Percentiles rank a stretch among this genome's conserved stretches.
These are phyloP conservation scores for Lacanobia oleracea DNA, from an alignment of 2,888 invertebrate species.

Conservation along the genomic window DNA sequence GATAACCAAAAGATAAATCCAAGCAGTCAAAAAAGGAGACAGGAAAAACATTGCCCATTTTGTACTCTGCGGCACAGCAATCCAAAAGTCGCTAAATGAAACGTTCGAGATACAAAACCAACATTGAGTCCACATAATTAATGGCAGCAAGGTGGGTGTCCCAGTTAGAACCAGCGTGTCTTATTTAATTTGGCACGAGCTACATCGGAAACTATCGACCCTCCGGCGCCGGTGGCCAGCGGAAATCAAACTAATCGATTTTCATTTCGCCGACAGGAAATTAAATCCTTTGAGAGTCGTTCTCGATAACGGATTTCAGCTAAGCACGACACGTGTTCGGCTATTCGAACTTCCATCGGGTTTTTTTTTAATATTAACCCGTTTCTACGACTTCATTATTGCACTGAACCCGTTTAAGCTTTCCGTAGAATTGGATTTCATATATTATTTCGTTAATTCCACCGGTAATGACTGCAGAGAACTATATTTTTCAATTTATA, in stretches of 20 bases:
- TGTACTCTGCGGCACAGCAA: constrained; percentile 18
- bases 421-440: constrained; percentile 70
- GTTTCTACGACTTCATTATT: constrained; percentile 60
- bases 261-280: constrained; percentile 90
- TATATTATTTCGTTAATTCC: constrained; percentile 45
- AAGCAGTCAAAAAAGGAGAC: constrained; percentile 5
- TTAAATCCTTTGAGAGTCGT: constrained; percentile 90
- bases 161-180: constrained; percentile 77
- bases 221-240: constrained; percentile 80
- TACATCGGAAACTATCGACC: constrained; percentile 87
- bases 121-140: constrained; percentile 60
- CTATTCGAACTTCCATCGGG: constrained; percentile 66
- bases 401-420: constrained; percentile 55
- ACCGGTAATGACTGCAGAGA: constrained; percentile 31
- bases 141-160: constrained; percentile 65
- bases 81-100: constrained; percentile 42
- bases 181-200: constrained; percentile 84
- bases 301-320: constrained; percentile 87
- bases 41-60: constrained; percentile 20
- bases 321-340: constrained; percentile 88
- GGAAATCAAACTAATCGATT: constrained; percentile 91
- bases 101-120: constrained; percentile 56
- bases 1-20: background rate
- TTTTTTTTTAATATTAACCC: constrained; percentile 69
- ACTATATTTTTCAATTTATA: constrained; percentile 41